Evolutionary conservation across 1,140 invertebrate genomes (phyloP).

Genomic region (Epicauta chinensis): DNA sequence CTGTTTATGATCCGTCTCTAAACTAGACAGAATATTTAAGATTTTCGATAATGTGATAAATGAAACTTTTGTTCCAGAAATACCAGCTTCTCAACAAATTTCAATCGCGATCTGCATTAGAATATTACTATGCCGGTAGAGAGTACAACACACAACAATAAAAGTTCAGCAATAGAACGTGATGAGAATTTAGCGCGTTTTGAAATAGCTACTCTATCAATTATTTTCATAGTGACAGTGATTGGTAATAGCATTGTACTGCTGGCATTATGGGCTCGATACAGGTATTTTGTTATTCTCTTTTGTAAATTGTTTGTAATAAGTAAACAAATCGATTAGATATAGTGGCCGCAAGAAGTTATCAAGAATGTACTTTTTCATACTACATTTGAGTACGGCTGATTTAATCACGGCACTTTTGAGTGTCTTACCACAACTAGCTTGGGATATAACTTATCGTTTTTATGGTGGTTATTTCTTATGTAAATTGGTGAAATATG

Average conservation of each 20-base stretch:
- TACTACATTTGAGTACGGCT: conserved; percentile 63
- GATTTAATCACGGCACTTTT: conserved; percentile 66
- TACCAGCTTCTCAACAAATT: too few species aligned
- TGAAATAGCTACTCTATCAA: conserved; percentile 55
- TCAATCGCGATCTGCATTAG: too few species aligned
- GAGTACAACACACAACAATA: too few species aligned
- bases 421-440: conserved; percentile 65
- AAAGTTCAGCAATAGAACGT: conserved; percentile 29
- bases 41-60: too few species aligned
- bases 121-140: neutral
- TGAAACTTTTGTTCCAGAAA: too few species aligned
- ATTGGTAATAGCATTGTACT: conserved; percentile 63
- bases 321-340: conserved; percentile 20
- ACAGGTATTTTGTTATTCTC: conserved; percentile 26
- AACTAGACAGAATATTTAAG: too few species aligned
- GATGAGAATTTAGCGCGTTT: conserved; percentile 52
- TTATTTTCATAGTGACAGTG: conserved; percentile 59
- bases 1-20: too few species aligned
- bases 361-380: conserved; percentile 68
- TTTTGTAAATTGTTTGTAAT: neutral
- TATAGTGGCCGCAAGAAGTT: conserved; percentile 51
- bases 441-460: conserved; percentile 56
- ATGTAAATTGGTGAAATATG: conserved; percentile 64
- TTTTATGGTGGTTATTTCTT: conserved; percentile 58
- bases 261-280: conserved; percentile 46